These are phyloP conservation scores for Colletes collaris DNA, from an alignment of 2,888 invertebrate species.

Conservation along the genomic window DNA sequence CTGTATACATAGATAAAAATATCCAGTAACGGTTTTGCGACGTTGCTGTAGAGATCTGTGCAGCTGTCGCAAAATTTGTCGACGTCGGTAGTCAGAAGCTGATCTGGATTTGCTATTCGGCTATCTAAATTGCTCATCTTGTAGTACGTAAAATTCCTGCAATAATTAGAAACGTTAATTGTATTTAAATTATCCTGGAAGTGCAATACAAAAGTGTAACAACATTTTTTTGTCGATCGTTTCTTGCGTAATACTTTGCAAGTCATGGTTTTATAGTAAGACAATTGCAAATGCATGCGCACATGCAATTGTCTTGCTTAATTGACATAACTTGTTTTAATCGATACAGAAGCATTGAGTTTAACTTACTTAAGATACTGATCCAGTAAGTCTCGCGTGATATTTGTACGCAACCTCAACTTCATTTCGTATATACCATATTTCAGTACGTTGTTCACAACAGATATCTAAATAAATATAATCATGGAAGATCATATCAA, in stretches of 20 bases:
- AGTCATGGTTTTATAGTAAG: too few species aligned
- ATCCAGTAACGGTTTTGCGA: conserved; percentile 97
- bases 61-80: conserved; percentile 98
- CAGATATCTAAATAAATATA: conserved; percentile 89
- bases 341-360: too few species aligned
- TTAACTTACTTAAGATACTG: conserved; percentile 93
- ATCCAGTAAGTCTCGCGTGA: conserved; percentile 93
- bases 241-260: too few species aligned
- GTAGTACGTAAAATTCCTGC: conserved; percentile 97
- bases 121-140: conserved; percentile 98
- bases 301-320: neutral
- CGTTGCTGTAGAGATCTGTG: conserved; percentile 97
- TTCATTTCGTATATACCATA: conserved; percentile 97
- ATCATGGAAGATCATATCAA: conserved; percentile 46
- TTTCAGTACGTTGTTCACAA: conserved; percentile 96
- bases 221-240: too few species aligned
- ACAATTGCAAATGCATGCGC: too few species aligned
- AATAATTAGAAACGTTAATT: conserved; percentile 58
- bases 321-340: neutral
- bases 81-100: conserved; percentile 97
- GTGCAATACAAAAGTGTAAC: neutral
- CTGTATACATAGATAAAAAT: conserved; percentile 97
- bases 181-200: neutral
- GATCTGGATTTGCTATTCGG: conserved; percentile 97
- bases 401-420: conserved; percentile 93